phyloP scores from a whole-genome alignment of 2,113 vertebrate species.

The Tor tambroides region DNA sequence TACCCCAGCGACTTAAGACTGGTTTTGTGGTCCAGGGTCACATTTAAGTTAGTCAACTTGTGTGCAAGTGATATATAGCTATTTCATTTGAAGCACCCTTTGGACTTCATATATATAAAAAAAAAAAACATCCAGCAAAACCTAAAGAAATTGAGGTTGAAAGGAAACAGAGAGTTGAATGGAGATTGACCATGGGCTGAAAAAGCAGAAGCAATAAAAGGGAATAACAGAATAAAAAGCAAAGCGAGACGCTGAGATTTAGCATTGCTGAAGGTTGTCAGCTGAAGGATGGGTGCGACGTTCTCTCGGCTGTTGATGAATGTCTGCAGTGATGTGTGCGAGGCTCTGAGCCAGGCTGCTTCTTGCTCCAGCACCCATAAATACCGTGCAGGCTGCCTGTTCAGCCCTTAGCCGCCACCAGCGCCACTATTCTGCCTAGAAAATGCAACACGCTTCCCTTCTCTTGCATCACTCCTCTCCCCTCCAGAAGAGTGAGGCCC shows the following conservation, averaged over 20 bases:
- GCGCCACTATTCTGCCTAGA: constrained; percentile 5
- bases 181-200: background rate
- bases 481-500: background rate
- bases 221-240: background rate
- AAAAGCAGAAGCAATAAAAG: background rate
- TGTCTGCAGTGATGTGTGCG: constrained; percentile 31
- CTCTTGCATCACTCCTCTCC: constrained; percentile 5
- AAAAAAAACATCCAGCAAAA: background rate
- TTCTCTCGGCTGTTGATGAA: constrained; percentile 25
- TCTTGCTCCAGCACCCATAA: constrained; percentile 31
- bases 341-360: constrained; percentile 19
- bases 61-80: too few relatives aligned
- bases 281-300: background rate
- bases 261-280: constrained; percentile 4
- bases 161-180: background rate
- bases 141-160: background rate
- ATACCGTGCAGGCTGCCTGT: constrained; percentile 11
- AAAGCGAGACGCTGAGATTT: background rate
- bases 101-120: background rate
- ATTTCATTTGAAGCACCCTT: background rate
- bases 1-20: too few relatives aligned
- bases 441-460: background rate
- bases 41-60: too few relatives aligned
- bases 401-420: background rate
- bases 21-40: too few relatives aligned